Conservation (phyloP, 2,888 invertebrate genomes). For the Pediacus dermestoides region DNA sequence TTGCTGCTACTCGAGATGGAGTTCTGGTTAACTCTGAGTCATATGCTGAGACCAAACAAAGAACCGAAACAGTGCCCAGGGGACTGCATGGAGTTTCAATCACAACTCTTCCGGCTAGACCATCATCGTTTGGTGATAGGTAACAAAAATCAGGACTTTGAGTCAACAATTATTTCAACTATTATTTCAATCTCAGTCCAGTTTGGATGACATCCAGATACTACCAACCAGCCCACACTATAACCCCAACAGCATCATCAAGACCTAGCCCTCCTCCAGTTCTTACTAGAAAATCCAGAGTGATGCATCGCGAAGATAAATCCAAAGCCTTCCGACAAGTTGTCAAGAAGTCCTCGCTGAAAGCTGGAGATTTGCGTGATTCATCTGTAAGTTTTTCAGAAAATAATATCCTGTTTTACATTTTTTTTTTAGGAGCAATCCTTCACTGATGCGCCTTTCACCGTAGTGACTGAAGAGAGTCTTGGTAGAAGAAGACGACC, state of each 20-base stretch:
- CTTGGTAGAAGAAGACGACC: conserved; percentile 15
- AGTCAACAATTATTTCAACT: too few species aligned
- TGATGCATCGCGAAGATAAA: conserved; percentile 39
- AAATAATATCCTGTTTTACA: conserved; percentile 4
- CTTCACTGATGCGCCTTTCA: conserved; percentile 21
- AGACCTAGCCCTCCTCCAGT: conserved; percentile 28
- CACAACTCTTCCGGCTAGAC: too few species aligned
- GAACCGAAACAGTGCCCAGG: conserved; percentile 23
- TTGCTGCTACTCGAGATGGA: conserved; percentile 40
- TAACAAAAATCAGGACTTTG: conserved; percentile 7
- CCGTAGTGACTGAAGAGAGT: conserved; percentile 22
- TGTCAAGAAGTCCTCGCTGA: conserved; percentile 21
- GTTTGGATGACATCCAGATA: too few species aligned
- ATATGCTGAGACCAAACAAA: conserved; percentile 36
- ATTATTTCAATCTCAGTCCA: too few species aligned
- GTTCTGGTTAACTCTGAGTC: conserved; percentile 45
- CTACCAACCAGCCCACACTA: too few species aligned
- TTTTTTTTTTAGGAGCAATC: conserved; percentile 23
- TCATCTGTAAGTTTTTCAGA: conserved; percentile 19
- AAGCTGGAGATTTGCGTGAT: conserved; percentile 21
- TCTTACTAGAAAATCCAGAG: conserved; percentile 35
- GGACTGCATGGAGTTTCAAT: too few species aligned
- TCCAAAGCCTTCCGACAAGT: conserved; percentile 31
- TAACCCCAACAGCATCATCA: too few species aligned
- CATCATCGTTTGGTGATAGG: conserved; percentile 5